Percentiles rank a stretch among this genome's conserved stretches.
Conservation (phyloP, 2,797 vertebrate genomes). For the Choloepus didactylus region DNA sequence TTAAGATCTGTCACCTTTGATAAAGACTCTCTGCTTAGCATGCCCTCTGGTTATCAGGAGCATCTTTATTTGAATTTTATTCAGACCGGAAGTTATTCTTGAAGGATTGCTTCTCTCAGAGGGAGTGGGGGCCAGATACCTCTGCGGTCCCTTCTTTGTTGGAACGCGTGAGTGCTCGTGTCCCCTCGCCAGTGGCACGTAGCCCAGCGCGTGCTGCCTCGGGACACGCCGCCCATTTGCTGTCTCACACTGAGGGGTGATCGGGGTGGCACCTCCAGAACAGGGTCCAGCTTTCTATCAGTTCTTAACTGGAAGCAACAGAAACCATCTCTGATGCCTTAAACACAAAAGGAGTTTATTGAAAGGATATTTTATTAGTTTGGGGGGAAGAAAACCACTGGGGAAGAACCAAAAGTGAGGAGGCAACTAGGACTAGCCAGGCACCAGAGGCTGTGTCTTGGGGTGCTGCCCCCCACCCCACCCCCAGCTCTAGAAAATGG, state of each 20-base stretch:
- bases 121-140: neutral
- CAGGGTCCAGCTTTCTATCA: neutral
- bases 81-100: neutral
- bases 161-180: fast-evolving
- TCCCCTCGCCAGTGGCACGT: neutral
- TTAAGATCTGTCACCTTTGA: neutral
- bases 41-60: neutral
- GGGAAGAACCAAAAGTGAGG: neutral
- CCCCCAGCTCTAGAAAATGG: neutral
- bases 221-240: neutral
- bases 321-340: neutral
- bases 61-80: neutral
- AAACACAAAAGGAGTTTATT: neutral
- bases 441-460: neutral
- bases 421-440: neutral
- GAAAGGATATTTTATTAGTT: neutral
- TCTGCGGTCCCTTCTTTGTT: too few relatives aligned
- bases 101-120: slow-evolving; percentile 21
- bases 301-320: neutral
- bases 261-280: too few relatives aligned
- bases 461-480: neutral
- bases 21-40: neutral
- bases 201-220: neutral
- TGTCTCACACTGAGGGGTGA: neutral
- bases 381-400: neutral